Base-by-base conservation (phyloP, 2,888 invertebrate species). In the Zele albiditarsus region DNA sequence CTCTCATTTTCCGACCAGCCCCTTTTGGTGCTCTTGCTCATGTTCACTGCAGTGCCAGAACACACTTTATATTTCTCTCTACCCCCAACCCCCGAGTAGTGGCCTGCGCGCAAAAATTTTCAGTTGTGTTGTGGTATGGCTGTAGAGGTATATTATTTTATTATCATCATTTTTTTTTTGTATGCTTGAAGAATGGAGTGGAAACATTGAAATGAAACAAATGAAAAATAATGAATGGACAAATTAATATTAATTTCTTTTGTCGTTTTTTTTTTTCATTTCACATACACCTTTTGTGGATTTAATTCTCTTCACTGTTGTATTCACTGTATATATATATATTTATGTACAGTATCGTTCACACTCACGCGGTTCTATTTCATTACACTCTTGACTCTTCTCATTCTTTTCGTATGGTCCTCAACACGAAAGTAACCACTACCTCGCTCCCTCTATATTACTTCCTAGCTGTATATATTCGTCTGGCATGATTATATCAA, bases 1-100 rank as follows among this genome's bases (percentile, higher is more conserved):
- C 46, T 53, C 49, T 42, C 49, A 67, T 67, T 67, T 49, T 67
- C 28, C 49, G n/a, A n/a, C 53, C 46, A 42, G 49, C 67, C 67
- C 67, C 27, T 49, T 49, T 49, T 49, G 49, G 28, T 49, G 46
- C 67, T 67, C 67, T 67, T 27, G 28, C 67, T 67, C 53, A 49
- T 49, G n/a, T 46, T 67, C 46, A 27, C 25, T 46, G 3, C n/a
- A 16, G 46, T 14, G n/a, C 16, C 38, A 8, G 12, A n/a, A n/a
- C 46, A 16, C 46, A n/a, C 46, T 46, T 2, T 46, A 12, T 38
- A 38, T 46, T 46, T n/a, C 46, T 46, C n/a, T 46, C 5, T 46
- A n/a, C 46, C 0, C 6, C 5, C 46, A 46, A 46, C 46, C n/a
- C 3, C 46, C 16, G 46, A 46, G 16, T 14, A 46, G 46, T 46